A percentile compares a stretch with the other conserved stretches of the same genome.
Conservation (phyloP, 2,113 vertebrate genomes). For the Theristicus caerulescens region DNA sequence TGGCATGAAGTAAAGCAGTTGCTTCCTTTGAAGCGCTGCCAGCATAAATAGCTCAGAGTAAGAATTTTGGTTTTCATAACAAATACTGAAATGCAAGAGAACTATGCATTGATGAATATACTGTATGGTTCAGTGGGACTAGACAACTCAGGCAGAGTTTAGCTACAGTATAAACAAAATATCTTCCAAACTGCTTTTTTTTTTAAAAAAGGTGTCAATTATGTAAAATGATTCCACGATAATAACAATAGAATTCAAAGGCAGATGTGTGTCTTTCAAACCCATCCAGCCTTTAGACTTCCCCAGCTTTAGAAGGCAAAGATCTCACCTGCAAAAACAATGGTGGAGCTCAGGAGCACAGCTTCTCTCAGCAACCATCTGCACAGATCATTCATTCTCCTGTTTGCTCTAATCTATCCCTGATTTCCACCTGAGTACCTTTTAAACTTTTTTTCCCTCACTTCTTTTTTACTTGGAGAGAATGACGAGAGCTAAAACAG, state of each 20-base stretch:
- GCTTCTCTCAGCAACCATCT: not conserved
- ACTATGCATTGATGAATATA: constrained; percentile 46
- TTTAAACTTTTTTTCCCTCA: not conserved
- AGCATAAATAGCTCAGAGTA: constrained; percentile 66
- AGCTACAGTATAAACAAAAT: constrained; percentile 52
- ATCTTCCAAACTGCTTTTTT: constrained; percentile 9
- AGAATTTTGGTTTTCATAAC: constrained; percentile 65
- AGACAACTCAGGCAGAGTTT: constrained; percentile 34
- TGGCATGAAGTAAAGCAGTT: constrained; percentile 58
- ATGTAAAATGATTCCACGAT: not conserved
- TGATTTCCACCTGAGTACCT: not conserved
- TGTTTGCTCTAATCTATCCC: not conserved
- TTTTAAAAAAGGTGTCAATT: constrained; percentile 22
- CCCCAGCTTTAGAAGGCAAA: not conserved
- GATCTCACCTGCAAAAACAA: constrained; percentile 61
- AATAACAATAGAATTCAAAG: constrained; percentile 41
- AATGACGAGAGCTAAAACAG: not conserved
- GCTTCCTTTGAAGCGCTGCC: constrained; percentile 61
- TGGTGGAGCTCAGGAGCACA: not conserved
- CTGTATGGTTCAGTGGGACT: constrained; percentile 22
- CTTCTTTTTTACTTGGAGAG: not conserved
- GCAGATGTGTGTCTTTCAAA: constrained; percentile 32
- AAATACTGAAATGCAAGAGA: constrained; percentile 63
- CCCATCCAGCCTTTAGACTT: not conserved
- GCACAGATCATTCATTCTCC: not conserved